phyloP scores from a whole-genome alignment of 1,140 invertebrate genomes.

The Protaetia brevitarsis region DNA sequence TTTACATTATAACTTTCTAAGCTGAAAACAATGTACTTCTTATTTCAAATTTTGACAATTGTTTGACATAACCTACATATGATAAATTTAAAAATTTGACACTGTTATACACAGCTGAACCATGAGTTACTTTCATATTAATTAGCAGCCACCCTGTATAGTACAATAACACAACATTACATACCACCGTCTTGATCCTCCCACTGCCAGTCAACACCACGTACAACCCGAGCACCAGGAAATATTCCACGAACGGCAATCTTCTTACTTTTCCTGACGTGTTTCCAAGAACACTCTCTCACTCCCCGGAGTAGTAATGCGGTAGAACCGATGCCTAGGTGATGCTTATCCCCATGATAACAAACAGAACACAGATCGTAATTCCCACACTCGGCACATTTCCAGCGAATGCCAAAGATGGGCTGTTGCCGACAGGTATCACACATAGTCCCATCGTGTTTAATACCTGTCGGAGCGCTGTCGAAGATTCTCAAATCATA shows the following conservation, averaged over 20 bases:
- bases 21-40: too few species aligned
- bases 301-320: slow-evolving; percentile 80
- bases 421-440: slow-evolving; percentile 94
- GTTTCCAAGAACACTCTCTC: slow-evolving; percentile 88
- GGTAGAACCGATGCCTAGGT: slow-evolving; percentile 90
- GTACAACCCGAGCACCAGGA: slow-evolving; percentile 83
- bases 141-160: too few species aligned
- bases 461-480: slow-evolving; percentile 92
- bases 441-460: slow-evolving; percentile 97
- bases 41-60: too few species aligned
- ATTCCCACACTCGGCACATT: slow-evolving; percentile 94
- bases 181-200: slow-evolving; percentile 97
- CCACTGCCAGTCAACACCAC: slow-evolving; percentile 97
- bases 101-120: too few species aligned
- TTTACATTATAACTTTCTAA: too few species aligned
- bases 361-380: slow-evolving; percentile 96
- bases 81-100: too few species aligned
- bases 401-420: slow-evolving; percentile 97
- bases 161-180: too few species aligned
- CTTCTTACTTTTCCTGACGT: slow-evolving; percentile 89
- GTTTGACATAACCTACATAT: too few species aligned
- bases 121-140: too few species aligned
- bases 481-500: slow-evolving; percentile 92
- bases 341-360: slow-evolving; percentile 96
- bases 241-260: slow-evolving; percentile 92